phyloP scores from a whole-genome alignment of 2,797 vertebrate species.

The Sphaeramia orbicularis region DNA sequence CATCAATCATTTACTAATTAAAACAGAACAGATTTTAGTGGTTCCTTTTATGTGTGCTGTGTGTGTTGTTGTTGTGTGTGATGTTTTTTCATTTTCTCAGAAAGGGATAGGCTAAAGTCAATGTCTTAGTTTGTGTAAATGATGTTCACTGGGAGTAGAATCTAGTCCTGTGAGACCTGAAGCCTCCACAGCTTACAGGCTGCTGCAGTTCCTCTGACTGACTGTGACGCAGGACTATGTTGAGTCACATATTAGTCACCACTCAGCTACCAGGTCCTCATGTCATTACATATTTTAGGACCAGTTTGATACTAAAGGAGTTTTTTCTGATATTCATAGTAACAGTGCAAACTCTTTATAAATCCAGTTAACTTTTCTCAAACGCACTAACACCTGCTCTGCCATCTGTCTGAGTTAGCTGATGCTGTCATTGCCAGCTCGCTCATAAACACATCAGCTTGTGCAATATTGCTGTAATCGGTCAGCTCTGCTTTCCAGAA shows the following conservation, averaged over 20 bases:
- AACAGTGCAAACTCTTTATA: no score
- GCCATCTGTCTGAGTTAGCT: no score
- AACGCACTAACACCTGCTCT: conserved; percentile 2
- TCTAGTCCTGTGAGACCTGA: conserved; percentile 20
- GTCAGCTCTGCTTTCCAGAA: conserved; percentile 34
- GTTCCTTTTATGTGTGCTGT: neutral
- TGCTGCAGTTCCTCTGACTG: conserved; percentile 15
- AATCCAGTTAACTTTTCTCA: conserved; percentile 30
- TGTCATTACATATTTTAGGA: neutral
- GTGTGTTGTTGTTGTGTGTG: neutral
- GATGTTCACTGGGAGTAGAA: conserved; percentile 22
- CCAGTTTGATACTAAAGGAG: no score
- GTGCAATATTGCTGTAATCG: conserved; percentile 50
- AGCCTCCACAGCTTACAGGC: conserved; percentile 1
- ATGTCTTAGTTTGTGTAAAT: conserved; percentile 38
- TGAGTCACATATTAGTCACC: conserved; percentile 47
- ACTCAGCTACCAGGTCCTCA: no score
- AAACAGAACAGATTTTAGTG: conserved; percentile 33
- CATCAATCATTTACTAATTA: conserved; percentile 43
- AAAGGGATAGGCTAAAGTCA: neutral
- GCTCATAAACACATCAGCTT: conserved; percentile 42
- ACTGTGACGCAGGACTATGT: neutral
- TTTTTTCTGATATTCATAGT: no score
- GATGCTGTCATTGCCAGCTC: conserved; percentile 22
- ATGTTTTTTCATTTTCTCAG: conserved; percentile 19